Evolutionary conservation across 2,113 vertebrate species (phyloP).

Genomic region (Chaetodon trifascialis): DNA sequence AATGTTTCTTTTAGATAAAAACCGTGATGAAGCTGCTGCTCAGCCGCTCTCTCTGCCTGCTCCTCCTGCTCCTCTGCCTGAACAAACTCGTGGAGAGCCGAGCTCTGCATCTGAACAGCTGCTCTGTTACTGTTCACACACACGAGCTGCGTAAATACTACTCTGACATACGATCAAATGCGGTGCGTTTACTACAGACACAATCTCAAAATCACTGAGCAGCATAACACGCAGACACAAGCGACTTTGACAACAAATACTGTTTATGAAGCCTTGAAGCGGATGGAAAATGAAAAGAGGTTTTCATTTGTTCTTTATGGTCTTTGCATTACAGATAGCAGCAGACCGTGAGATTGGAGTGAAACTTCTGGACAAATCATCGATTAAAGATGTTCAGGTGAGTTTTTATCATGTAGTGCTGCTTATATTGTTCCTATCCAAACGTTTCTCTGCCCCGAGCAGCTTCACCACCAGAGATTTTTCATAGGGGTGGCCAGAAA

Average conservation of each 20-base stretch:
- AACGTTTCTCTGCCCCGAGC: background rate
- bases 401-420: conserved; percentile 12
- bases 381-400: conserved; percentile 76
- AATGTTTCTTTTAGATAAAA: conserved; percentile 31
- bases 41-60: conserved; percentile 29
- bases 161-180: conserved; percentile 65
- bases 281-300: background rate
- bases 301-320: background rate
- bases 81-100: conserved; percentile 28
- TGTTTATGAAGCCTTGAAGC: background rate
- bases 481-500: background rate
- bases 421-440: background rate
- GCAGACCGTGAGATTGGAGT: conserved; percentile 74
- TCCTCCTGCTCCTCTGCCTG: conserved; percentile 65
- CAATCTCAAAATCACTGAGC: background rate
- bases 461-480: background rate
- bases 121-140: conserved; percentile 77
- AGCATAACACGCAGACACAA: background rate
- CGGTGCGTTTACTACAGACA: conserved; percentile 67
- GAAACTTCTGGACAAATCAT: conserved; percentile 69
- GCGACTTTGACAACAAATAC: background rate
- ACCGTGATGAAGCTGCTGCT: conserved; percentile 63
- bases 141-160: conserved; percentile 80
- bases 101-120: conserved; percentile 70
- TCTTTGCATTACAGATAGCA: conserved; percentile 61